Evolutionary conservation across 2,113 vertebrate genomes (phyloP), one percentile per base, ranked within the genome.

Genomic region (Nibea albiflora): DNA sequence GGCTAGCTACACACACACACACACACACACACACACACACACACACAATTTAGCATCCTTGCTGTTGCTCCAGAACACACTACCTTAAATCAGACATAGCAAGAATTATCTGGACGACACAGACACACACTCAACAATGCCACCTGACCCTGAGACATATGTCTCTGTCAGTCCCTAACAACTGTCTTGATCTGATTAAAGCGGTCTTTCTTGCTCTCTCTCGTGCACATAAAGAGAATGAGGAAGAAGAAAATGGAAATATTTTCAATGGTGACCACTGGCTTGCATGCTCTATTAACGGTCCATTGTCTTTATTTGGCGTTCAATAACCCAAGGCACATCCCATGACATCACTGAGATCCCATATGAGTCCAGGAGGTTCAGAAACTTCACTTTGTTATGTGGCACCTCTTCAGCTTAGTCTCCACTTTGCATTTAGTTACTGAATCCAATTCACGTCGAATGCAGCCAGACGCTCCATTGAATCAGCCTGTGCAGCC

Each of bases 111-210:
- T 3, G 28, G 17, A 16, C 3, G 14, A 62, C 66, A 65, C 24
- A 4, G 57, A 72, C 57, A 39, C 76, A 17, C n/a, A 35, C 49
- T 50, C 63, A 77, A 69, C 73, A 67, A 73, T 24, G 39, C 64
- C 83, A 77, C 84, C 47, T 90, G 88, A 91, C 52, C 79, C 77
- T 49, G 46, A 84, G 54, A 85, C 80, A 22, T 74, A 63, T 82
- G 86, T 83, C 85, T 79, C 62, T 84, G 90, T 72, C 85, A 84
- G 54, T 73, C 72, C 84, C 71, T 22, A 62, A 84, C 67, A 85
- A 86, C 87, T 52, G 65, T 54, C 47, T 10, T 53, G 31, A 26
- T 46, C 46, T 1, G 62, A 79, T 67, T 63, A 65, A 70, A 69
- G 24, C 67, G 17, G 2, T 50, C 62, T 35, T 44, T 22, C 26